Base-by-base conservation (phyloP, 1,140 invertebrate species). In the Zaprionus kolodkinae region DNA sequence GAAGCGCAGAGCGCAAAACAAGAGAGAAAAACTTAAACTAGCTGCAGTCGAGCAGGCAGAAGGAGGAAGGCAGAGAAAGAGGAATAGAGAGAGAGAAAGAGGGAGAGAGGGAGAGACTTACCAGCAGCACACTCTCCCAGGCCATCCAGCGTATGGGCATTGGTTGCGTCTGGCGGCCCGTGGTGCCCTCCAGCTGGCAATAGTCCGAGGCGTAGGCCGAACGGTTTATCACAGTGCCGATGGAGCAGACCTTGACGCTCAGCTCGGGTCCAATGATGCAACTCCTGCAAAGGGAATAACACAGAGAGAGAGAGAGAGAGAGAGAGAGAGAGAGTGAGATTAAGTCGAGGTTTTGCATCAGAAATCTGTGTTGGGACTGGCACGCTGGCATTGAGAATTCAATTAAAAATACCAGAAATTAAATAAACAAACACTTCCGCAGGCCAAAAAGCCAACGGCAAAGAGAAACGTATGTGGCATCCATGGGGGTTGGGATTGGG, bases 101-200 rank as follows among this genome's bases (percentile, higher is more conserved):
- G 11, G 17, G 2, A 6, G 36, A 6, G 13, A 6, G 38, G 10
- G 21, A 6, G 21, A 21, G 21, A 93, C 94, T 94, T 94, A 97
- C 96, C 94, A 97, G 81, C 38, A 97, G 91, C 76, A 97, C 95
- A 90, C 96, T 96, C 93, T 97, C 97, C 97, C 96, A 97, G 17
- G 96, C 95, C 93, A 96, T 94, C 96, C 96, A 97, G 81, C 96
- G 94, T 66, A 97, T 96, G 35, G 96, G 96, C 76, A 95, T 94
- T 56, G 95, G 94, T 57, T 94, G 94, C 69, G 86, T 85, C 74
- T 92, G 91, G 25, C 91, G 86, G 52, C 86, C 90, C 55, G 79
- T 80, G 10, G 83, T 82, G 65, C 94, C 95, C 77, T 96, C 96
- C 60, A 96, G 93, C 77, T 95, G 94, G 92, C 94, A 95, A 91